A percentile compares a stretch with the other conserved stretches of the same genome.
phyloP scores from a whole-genome alignment of 2,797 vertebrate species.

The Epinephelus coioides region DNA sequence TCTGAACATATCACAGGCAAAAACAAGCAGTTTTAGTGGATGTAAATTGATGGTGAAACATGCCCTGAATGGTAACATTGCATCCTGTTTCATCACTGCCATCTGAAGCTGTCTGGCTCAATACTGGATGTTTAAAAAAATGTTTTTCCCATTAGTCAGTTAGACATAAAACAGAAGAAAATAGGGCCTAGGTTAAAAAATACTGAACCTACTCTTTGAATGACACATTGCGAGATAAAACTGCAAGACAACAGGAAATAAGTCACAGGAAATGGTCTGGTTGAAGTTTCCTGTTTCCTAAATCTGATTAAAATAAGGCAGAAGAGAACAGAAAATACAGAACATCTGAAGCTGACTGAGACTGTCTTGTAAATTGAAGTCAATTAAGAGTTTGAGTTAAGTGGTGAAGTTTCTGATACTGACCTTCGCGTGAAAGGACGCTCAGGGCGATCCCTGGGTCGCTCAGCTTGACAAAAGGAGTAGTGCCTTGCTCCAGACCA shows the following conservation, averaged over 20 bases:
- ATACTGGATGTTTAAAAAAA: too few relatives aligned
- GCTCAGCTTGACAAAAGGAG: slow-evolving; percentile 94
- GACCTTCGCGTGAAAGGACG: slow-evolving; percentile 92
- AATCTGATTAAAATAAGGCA: slow-evolving; percentile 57
- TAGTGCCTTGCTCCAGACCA: slow-evolving; percentile 86
- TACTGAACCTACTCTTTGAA: neutral
- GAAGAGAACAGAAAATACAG: slow-evolving; percentile 5
- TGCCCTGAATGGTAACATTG: too few relatives aligned
- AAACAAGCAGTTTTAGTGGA: too few relatives aligned
- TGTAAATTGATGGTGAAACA: too few relatives aligned
- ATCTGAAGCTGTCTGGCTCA: too few relatives aligned
- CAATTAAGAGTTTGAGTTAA: neutral
- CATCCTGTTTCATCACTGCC: too few relatives aligned
- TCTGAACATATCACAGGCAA: too few relatives aligned
- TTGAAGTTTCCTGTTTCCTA: slow-evolving; percentile 68
- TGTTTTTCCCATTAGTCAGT: too few relatives aligned
- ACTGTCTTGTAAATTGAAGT: neutral
- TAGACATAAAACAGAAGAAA: too few relatives aligned
- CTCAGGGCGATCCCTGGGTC: slow-evolving; percentile 91
- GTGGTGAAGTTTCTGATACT: neutral
- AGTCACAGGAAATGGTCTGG: slow-evolving; percentile 69
- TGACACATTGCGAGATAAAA: slow-evolving; percentile 38
- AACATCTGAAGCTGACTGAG: neutral
- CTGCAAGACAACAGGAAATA: slow-evolving; percentile 63
- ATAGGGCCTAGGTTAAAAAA: too few relatives aligned